Evolutionary conservation across 2,888 invertebrate genomes (phyloP).

Genomic region (Drosophila borealis): DNA sequence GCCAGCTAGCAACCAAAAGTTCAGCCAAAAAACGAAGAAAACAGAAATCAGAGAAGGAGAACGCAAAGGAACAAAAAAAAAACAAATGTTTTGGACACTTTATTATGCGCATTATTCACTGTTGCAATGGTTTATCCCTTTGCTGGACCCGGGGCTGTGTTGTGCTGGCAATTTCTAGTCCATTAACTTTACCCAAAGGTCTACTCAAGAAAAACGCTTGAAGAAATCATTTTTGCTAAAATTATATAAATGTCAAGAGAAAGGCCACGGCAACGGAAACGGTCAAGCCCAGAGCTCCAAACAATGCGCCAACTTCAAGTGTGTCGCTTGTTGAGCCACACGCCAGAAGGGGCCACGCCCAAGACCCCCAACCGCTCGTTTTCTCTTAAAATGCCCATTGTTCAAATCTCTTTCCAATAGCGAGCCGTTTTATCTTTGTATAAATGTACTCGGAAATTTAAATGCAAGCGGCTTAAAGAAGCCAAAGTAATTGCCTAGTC

Average conservation of each 20-base stretch:
- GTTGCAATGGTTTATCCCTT: slow-evolving; percentile 80
- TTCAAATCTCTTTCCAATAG: slow-evolving; percentile 41
- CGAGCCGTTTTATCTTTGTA: slow-evolving; percentile 30
- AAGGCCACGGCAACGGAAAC: slow-evolving; percentile 29
- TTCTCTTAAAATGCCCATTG: slow-evolving; percentile 20
- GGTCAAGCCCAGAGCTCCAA: slow-evolving; percentile 37
- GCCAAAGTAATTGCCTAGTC: slow-evolving; percentile 23
- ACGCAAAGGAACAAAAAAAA: slow-evolving; percentile 21
- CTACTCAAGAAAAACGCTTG: slow-evolving; percentile 77
- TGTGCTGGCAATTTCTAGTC: slow-evolving; percentile 75
- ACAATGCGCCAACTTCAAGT: slow-evolving; percentile 14
- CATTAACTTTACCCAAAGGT: slow-evolving; percentile 82
- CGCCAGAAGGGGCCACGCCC: slow-evolving; percentile 1
- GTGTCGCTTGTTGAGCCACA: slow-evolving; percentile 37
- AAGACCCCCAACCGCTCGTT: neutral
- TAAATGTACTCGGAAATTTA: slow-evolving; percentile 40
- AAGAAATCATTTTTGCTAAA: slow-evolving; percentile 64
- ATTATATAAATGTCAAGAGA: slow-evolving; percentile 69
- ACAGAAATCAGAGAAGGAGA: slow-evolving; percentile 28
- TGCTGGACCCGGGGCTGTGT: slow-evolving; percentile 53
- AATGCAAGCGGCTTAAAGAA: slow-evolving; percentile 13
- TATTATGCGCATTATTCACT: slow-evolving; percentile 81
- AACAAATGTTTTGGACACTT: slow-evolving; percentile 82
- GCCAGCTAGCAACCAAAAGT: slow-evolving; percentile 51
- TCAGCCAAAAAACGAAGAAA: slow-evolving; percentile 57